Base-by-base conservation (phyloP, 2,113 vertebrate species). In the Tachysurus vachellii region DNA sequence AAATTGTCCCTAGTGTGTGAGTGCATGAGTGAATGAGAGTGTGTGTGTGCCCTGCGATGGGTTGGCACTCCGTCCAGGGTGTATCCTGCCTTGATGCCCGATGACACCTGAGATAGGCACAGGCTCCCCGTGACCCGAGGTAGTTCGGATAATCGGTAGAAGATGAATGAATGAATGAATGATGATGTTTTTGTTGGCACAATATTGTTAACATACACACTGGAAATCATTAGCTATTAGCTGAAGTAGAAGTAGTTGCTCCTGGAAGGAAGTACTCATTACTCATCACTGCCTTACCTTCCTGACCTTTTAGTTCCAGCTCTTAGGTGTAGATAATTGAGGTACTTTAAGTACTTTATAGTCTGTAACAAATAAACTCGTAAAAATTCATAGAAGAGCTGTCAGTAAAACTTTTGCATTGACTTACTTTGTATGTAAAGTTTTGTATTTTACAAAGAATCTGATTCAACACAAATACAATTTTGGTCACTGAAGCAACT, bases 191-290 rank as follows among this genome's bases (percentile, higher is more conserved):
- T 36, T 36, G 36, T 61, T 64, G 68, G 31, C 53, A 57, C 31
- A 16, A 12, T 53, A 31, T 16, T 44, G 50, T 21, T 36, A 31
- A 54, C 5, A 70, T 31, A 23, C n/a, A 26, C 36, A 13, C 21
- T 57, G 71, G 71, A 75, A 84, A 42, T 84, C 53, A 73, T 70
- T 59, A 21, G 44, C 26, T 75, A 8, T 62, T 50, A 50, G 47
- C 36, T 50, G 47, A 50, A 62, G 23, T 62, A 62, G 9, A 36
- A 23, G 61, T 26, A 62, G 61, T 62, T 62, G 23, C 23, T 62
- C 61, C 61, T 62, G 19, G 26, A 31, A 71, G 68, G 68, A 7
- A 73, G 28, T 17, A 70, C 28, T 70, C 31, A 36, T 70, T 31
- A 11, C 8, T 73, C 36, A 50, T 50, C 47, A 50, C 47, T 73